Base-by-base conservation (phyloP, 2,797 vertebrate species). In the Leptodactylus fallax region DNA sequence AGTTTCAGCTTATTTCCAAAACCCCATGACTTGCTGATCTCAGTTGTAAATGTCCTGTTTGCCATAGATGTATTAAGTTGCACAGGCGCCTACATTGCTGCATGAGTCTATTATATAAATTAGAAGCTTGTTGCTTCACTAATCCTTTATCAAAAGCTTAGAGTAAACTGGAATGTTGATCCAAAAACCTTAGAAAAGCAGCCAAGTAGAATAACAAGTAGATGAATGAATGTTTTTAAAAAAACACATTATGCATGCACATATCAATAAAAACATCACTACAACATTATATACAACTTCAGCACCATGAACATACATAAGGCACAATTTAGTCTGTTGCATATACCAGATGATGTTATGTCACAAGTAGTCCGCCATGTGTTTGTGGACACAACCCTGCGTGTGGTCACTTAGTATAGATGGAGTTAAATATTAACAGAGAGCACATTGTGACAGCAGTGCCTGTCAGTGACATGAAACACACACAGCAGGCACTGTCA, bases 381-480 rank as follows among this genome's bases (percentile, higher is more conserved):
- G 23, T 60, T 17, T 19, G 53, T 65, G n/a, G n/a, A n/a, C n/a
- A 61, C 56, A 80, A n/a, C 16, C 21, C 58, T 14, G 58, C 21
- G 25, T 45, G 21, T 60, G 9, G 21, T 81, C 79, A 45, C 78
- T 45, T 45, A 47, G 27, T 6, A 81, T 10, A 49, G 36, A 76
- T 47, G 19, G 72, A n/a, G 87, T 88, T 84, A 88, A 79, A 84
- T 88, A 88, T 84, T 83, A 83, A 79, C 76, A 87, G 49, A 87
- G 19, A 45, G 6, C 21, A 23, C 58, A 67, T 65, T 84, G 60
- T 71, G 47, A 67, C 36, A 76, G 69, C 61, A 83, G 74, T 49
- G 74, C 65, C 69, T 65, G 72, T 71, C 81, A 61, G 63, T 79
- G 55, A 72, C 67, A 83, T 82, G 55, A 60, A 58, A 74, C 21